Percentiles rank a stretch among this genome's conserved stretches.
phyloP scores from a whole-genome alignment of 2,113 vertebrate species.

The Cygnus atratus region DNA sequence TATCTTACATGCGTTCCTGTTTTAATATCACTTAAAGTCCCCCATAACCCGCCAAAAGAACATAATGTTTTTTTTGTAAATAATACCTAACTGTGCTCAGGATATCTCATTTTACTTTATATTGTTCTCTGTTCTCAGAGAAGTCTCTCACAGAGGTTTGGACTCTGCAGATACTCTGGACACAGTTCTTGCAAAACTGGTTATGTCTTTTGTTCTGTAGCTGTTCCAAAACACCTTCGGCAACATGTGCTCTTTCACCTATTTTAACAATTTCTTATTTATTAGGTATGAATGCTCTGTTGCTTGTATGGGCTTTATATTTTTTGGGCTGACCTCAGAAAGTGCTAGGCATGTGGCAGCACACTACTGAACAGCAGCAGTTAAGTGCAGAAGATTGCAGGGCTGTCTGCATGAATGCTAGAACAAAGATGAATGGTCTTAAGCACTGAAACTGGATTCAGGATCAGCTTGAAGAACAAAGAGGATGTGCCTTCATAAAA shows the following conservation, averaged over 20 bases:
- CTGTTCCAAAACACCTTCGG: conserved; percentile 49
- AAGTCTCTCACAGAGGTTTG: neutral
- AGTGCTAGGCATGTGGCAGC: neutral
- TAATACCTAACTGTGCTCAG: conserved; percentile 53
- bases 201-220: conserved; percentile 59
- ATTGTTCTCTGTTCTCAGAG: conserved; percentile 23
- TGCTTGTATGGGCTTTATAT: neutral
- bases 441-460: neutral
- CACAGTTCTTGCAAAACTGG: conserved; percentile 65
- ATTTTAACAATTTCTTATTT: conserved; percentile 37
- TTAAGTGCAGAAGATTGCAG: neutral
- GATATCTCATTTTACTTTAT: conserved; percentile 39
- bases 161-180: conserved; percentile 26
- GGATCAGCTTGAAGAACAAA: neutral
- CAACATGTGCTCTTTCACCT: neutral
- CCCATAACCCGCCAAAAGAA: neutral
- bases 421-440: neutral
- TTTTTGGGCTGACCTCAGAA: neutral
- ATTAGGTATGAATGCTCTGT: neutral
- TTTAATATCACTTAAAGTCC: neutral
- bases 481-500: neutral
- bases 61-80: conserved; percentile 31
- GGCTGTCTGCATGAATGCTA: neutral
- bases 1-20: neutral
- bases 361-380: neutral